Percentiles rank a stretch among this genome's conserved stretches.
Evolutionary conservation across 2,113 vertebrate genomes (phyloP).

Genomic region (Tetrax tetrax): DNA sequence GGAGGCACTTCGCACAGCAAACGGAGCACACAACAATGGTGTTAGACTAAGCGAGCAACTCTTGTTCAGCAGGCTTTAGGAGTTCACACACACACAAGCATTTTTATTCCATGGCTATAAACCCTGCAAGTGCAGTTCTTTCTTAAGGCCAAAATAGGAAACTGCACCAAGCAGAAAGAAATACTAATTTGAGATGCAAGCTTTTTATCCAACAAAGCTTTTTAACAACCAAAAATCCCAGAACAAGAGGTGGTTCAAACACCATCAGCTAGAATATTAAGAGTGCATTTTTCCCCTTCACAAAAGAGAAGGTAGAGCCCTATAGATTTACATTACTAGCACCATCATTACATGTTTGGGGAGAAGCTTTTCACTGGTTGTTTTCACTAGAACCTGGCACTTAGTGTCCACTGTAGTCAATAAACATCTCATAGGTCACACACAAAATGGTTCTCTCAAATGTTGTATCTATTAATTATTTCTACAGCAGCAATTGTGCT

Average conservation of each 20-base stretch:
- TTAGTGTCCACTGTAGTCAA: not conserved
- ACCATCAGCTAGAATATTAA: not conserved
- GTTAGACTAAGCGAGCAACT: not conserved
- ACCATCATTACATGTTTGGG: not conserved
- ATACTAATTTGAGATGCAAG: not conserved
- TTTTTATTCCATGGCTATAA: not conserved
- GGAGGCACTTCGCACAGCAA: not conserved
- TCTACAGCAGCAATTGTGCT: not conserved
- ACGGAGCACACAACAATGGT: fast-evolving
- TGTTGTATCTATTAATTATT: not conserved
- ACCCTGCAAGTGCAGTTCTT: not conserved
- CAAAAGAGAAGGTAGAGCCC: not conserved
- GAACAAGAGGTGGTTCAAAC: not conserved
- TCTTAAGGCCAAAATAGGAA: not conserved
- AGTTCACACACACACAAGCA: not conserved
- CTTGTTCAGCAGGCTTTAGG: not conserved
- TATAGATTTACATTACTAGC: not conserved
- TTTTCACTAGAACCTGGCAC: not conserved
- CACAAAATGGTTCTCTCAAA: not conserved
- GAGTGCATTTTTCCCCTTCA: not conserved
- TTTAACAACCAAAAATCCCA: not conserved
- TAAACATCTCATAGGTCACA: not conserved
- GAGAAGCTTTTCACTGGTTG: not conserved
- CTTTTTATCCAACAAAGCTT: not conserved
- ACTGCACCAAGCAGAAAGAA: not conserved